A percentile compares a stretch with the other conserved stretches of the same genome.
phyloP scores from a whole-genome alignment of 2,797 vertebrate species.

The Enteromius mattozi region DNA sequence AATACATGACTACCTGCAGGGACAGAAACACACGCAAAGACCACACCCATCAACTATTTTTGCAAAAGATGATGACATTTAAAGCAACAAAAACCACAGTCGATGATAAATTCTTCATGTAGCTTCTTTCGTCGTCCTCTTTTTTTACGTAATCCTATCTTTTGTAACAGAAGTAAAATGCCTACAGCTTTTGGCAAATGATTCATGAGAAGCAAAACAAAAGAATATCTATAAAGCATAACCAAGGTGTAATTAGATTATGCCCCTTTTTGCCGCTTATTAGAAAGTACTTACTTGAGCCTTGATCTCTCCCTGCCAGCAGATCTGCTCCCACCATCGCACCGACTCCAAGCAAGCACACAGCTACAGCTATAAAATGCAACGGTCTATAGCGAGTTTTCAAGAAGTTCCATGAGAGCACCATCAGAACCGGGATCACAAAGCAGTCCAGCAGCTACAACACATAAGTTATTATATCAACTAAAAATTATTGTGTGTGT shows the following conservation, averaged over 20 bases:
- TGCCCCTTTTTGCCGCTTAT: not conserved
- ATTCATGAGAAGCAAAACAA: not conserved
- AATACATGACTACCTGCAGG: slow-evolving; percentile 83
- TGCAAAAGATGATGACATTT: not conserved
- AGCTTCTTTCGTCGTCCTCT: not conserved
- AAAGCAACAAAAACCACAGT: not conserved
- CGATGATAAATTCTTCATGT: not conserved
- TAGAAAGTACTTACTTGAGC: slow-evolving; percentile 80
- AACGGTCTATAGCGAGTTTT: slow-evolving; percentile 87
- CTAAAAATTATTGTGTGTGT: not conserved
- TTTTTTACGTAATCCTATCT: not conserved
- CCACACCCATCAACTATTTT: not conserved
- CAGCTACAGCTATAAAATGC: slow-evolving; percentile 86
- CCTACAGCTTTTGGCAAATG: not conserved
- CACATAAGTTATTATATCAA: slow-evolving; percentile 15
- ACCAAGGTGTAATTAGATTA: not conserved
- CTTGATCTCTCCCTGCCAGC: slow-evolving; percentile 81
- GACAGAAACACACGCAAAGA: not conserved
- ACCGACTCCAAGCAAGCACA: slow-evolving; percentile 93
- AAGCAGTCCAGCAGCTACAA: slow-evolving; percentile 95
- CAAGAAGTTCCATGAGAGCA: slow-evolving; percentile 93
- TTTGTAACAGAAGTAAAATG: not conserved
- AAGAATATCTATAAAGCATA: not conserved
- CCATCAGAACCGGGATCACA: slow-evolving; percentile 93
- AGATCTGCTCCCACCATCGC: slow-evolving; percentile 97